phyloP scores from a whole-genome alignment of 1,140 invertebrate genomes.

The Caenorhabditis inopinata region DNA sequence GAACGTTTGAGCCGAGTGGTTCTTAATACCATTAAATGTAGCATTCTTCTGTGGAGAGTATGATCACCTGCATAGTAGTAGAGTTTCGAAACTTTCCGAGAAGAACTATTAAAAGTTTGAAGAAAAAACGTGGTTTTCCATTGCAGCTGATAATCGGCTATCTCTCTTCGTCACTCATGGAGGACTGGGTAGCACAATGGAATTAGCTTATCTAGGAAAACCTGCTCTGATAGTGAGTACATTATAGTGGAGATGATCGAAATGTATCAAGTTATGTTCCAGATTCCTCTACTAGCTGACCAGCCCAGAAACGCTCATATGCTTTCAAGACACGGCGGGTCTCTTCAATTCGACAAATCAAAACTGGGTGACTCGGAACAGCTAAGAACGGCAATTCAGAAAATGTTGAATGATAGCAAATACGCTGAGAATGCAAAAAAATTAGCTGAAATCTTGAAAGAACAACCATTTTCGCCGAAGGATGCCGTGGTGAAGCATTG shows the following conservation, averaged over 20 bases:
- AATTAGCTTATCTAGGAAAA: constrained; percentile 6
- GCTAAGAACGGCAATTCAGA: neutral
- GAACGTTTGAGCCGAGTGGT: too few relatives aligned
- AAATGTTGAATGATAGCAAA: neutral
- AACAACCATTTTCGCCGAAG: constrained; percentile 1
- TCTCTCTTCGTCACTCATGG: constrained; percentile 23
- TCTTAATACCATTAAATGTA: too few relatives aligned
- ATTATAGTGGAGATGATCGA: neutral
- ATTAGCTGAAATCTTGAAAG: neutral
- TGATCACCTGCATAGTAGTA: too few relatives aligned
- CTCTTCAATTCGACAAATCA: neutral
- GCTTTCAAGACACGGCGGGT: neutral
- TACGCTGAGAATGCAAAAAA: neutral
- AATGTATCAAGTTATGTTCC: neutral
- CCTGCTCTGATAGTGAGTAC: neutral
- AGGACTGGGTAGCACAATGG: constrained; percentile 26
- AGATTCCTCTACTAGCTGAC: constrained; percentile 4
- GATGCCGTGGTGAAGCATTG: constrained; percentile 4
- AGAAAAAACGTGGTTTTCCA: too few relatives aligned
- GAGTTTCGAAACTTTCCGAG: too few relatives aligned
- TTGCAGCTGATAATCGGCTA: constrained; percentile 40
- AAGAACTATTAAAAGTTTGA: too few relatives aligned
- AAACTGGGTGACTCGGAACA: neutral
- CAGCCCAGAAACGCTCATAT: constrained; percentile 27
- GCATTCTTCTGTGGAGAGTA: too few relatives aligned